Evolutionary conservation across 92 coral and sea anemone genomes (phyloP), one percentile per base, ranked within the genome.

Genomic region (Phenganax subtilis): DNA sequence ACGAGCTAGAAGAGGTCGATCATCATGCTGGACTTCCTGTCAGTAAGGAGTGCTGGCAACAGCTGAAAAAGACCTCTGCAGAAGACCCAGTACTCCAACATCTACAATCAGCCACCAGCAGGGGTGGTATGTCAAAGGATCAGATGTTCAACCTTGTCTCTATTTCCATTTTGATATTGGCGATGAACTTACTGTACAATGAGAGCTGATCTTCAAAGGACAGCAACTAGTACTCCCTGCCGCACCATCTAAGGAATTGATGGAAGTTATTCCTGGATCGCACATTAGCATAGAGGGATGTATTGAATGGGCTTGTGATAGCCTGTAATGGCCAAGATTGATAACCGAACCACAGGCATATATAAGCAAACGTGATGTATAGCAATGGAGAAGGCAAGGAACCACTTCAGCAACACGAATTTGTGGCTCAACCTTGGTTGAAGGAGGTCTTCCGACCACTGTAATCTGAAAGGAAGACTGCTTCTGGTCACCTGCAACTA

Each of bases 241-340:
- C 75, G 73, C 81, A 15, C 82, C 80, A 12, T 44, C 62, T n/a
- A 72, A 86, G 51, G 86, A 86, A 55, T 31, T 82, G 51, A 75
- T 77, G 77, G 73, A 54, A 56, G 86, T 55, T 27, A 68, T 51
- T 12, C 84, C 63, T 56, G 63, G 57, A 9, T 66, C 72, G 8
- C 80, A 85, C 20, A 78, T 85, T 15, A 78, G 79, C 80, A 63
- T 86, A 7, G 87, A 78, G 7, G 79, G 70, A 16, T 80, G 75
- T 56, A 72, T 71, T 5, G 63, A 69, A 0, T 14, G 65, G 59
- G 86, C 86, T 29, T 55, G 75, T 15, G 77, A 82, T 9, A 74
- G 85, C 76, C 83, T 81, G 59, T 62, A 60, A 28, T 82, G 87
- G 87, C 75, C 81, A n/a, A 47, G 84, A 27, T 69, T 86, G 89